phyloP scores from a whole-genome alignment of 2,888 invertebrate species.

The Ptychoptera contaminata region DNA sequence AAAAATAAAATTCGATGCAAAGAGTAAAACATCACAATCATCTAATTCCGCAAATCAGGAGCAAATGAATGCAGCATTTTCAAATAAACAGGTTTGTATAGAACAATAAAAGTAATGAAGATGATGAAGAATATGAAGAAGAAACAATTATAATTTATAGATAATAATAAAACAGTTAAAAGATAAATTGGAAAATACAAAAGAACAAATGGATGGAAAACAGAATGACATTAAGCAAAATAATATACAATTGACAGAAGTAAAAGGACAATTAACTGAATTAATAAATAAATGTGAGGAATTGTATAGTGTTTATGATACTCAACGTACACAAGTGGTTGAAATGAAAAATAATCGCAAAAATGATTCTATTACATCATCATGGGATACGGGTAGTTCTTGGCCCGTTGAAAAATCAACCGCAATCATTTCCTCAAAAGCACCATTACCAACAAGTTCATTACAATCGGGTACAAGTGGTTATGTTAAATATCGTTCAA shows the following conservation, averaged over 20 bases:
- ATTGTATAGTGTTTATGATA: conserved; percentile 51
- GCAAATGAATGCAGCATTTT: conserved; percentile 43
- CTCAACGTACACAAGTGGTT: conserved; percentile 40
- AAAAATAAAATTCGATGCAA: conserved; percentile 63
- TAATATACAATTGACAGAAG: conserved; percentile 56
- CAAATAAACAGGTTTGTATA: conserved; percentile 37
- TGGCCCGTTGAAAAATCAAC: conserved; percentile 34
- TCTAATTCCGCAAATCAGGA: conserved; percentile 35
- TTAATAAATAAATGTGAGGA: conserved; percentile 53
- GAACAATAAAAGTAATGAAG: background rate
- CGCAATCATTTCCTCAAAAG: conserved; percentile 10
- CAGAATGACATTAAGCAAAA: conserved; percentile 68
- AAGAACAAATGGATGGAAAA: conserved; percentile 63
- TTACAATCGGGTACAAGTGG: conserved; percentile 24
- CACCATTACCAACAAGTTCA: conserved; percentile 13
- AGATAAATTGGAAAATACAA: conserved; percentile 58
- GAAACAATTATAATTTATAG: conserved; percentile 26
- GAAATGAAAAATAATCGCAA: conserved; percentile 38
- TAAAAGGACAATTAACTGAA: conserved; percentile 48
- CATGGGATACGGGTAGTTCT: conserved; percentile 38
- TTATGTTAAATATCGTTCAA: conserved; percentile 63
- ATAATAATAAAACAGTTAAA: conserved; percentile 52
- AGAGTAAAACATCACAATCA: conserved; percentile 26
- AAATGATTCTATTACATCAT: conserved; percentile 29
- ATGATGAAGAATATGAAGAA: background rate